A percentile compares a stretch with the other conserved stretches of the same genome.
Conservation (phyloP, 2,888 invertebrate species). For the Creontiades dilutus region DNA sequence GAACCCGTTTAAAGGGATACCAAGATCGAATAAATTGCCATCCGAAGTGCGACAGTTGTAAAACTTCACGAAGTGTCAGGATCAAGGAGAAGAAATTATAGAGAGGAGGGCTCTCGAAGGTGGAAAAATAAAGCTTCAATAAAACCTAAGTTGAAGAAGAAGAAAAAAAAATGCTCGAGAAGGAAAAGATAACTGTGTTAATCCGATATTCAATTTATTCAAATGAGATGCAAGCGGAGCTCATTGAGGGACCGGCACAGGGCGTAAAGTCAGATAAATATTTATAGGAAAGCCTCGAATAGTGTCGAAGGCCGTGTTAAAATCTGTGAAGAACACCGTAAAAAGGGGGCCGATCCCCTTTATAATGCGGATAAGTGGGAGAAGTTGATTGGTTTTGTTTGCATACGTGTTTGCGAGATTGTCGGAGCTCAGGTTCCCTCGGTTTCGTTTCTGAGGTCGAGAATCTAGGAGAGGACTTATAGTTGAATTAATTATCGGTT, state of each 20-base stretch:
- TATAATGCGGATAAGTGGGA: slow-evolving; percentile 24
- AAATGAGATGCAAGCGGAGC: slow-evolving; percentile 29
- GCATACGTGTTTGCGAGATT: neutral
- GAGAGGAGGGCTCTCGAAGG: neutral
- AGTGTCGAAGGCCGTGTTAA: slow-evolving; percentile 53
- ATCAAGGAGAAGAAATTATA: slow-evolving; percentile 36
- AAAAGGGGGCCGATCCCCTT: neutral
- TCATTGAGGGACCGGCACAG: slow-evolving; percentile 12
- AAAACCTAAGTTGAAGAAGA: neutral
- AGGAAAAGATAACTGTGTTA: slow-evolving; percentile 37
- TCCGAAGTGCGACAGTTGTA: neutral
- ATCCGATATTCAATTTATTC: slow-evolving; percentile 29
- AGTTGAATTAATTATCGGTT: neutral
- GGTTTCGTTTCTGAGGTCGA: neutral
- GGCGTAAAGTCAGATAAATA: slow-evolving; percentile 40
- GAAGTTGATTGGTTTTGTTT: slow-evolving; percentile 37
- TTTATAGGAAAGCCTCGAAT: slow-evolving; percentile 34
- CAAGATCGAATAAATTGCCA: neutral
- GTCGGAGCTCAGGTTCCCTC: neutral
- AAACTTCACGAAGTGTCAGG: slow-evolving; percentile 13
- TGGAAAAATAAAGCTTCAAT: neutral
- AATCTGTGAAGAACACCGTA: slow-evolving; percentile 47
- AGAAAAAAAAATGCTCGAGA: neutral
- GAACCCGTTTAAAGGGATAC: neutral
- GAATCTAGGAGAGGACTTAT: neutral